A percentile compares a stretch with the other conserved stretches of the same genome.
Conservation (phyloP, 2,797 vertebrate genomes). For the Propithecus deckenii region DNA sequence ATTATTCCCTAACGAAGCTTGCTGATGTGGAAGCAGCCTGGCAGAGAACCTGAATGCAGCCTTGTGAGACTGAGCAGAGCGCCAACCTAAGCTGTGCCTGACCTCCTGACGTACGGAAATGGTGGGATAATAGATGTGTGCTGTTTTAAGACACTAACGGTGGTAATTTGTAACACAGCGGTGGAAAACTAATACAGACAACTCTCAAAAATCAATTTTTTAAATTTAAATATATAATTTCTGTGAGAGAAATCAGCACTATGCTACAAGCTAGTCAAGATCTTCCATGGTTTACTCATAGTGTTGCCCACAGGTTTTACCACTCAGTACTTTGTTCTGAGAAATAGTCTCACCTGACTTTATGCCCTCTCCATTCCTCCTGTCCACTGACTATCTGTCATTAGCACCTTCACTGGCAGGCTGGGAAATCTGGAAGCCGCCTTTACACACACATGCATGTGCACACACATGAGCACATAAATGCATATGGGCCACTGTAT, state of each 20-base stretch:
- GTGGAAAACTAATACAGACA: neutral
- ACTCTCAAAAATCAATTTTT: neutral
- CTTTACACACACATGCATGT: neutral
- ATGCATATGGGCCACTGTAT: neutral
- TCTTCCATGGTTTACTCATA: neutral
- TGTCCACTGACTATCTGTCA: neutral
- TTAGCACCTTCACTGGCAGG: neutral
- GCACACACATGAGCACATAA: neutral
- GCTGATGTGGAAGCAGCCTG: neutral
- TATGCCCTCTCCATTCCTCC: neutral
- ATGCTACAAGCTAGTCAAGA: neutral
- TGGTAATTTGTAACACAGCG: neutral
- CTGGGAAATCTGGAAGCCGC: neutral
- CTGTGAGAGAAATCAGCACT: neutral
- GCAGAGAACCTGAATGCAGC: fast-evolving
- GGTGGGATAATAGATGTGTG: neutral
- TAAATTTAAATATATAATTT: neutral
- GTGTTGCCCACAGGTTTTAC: neutral
- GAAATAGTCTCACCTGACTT: neutral
- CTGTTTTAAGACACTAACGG: neutral
- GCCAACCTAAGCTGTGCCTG: neutral
- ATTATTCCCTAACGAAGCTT: neutral
- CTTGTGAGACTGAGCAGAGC: neutral
- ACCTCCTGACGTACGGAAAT: no score
- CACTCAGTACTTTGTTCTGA: neutral